Percentiles rank a stretch among this genome's conserved stretches.
phyloP scores from a whole-genome alignment of 1,140 invertebrate species.

The Camponotus floridanus region DNA sequence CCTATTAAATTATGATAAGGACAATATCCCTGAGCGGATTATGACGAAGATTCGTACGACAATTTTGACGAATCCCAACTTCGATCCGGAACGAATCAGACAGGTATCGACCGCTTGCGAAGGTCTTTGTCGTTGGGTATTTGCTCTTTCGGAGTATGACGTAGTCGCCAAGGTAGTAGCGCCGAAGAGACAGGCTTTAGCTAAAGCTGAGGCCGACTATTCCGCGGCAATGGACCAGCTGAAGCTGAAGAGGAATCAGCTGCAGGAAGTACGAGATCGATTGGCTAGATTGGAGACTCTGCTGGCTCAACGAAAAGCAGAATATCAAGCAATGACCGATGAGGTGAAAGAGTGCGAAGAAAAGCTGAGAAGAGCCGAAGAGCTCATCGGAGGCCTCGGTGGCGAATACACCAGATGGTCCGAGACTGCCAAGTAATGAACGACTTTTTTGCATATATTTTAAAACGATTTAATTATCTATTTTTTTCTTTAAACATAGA shows the following conservation, averaged over 20 bases:
- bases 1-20: conserved; percentile 95
- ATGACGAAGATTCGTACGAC: conserved; percentile 94
- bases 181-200: conserved; percentile 93
- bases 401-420: conserved; percentile 95
- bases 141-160: conserved; percentile 96
- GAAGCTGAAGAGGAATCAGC: conserved; percentile 91
- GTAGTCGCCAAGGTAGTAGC: conserved; percentile 96
- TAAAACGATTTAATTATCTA: too few species aligned
- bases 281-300: conserved; percentile 88
- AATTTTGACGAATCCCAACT: conserved; percentile 93
- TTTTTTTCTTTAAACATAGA: too few species aligned
- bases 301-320: conserved; percentile 87
- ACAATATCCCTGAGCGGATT: conserved; percentile 93
- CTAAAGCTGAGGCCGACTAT: conserved; percentile 91
- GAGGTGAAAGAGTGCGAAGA: conserved; percentile 95
- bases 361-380: conserved; percentile 96
- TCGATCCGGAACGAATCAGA: conserved; percentile 96
- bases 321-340: conserved; percentile 89
- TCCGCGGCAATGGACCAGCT: conserved; percentile 90
- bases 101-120: conserved; percentile 92
- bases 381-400: conserved; percentile 95
- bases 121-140: conserved; percentile 96
- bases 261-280: conserved; percentile 90
- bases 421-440: conserved; percentile 89
- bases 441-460: too few species aligned